Evolutionary conservation across 2,888 invertebrate species (phyloP).

Genomic region (Therioaphis trifolii): DNA sequence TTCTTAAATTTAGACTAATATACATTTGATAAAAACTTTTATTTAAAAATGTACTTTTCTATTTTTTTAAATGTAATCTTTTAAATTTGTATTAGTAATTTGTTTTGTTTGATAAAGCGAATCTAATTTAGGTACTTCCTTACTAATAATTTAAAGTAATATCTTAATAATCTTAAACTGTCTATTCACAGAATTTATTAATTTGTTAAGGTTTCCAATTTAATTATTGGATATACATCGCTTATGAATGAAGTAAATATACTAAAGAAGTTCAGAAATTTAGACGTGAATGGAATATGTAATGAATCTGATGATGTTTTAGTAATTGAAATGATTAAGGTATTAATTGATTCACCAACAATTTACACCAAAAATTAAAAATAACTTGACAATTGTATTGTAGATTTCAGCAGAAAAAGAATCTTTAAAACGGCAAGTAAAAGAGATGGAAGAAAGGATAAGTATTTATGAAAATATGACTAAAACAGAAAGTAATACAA

Average conservation of each 20-base stretch:
- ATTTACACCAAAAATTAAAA: not conserved
- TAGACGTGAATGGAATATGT: slow-evolving; percentile 65
- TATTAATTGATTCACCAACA: slow-evolving; percentile 58
- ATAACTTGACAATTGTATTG: too few species aligned
- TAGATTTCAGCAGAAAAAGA: slow-evolving; percentile 68
- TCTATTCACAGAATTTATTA: too few species aligned
- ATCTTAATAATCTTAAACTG: too few species aligned
- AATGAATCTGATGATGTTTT: slow-evolving; percentile 66
- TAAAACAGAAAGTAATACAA: slow-evolving; percentile 40
- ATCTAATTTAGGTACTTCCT: too few species aligned
- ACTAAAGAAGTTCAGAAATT: slow-evolving; percentile 67
- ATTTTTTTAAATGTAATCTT: too few species aligned
- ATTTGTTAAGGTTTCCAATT: slow-evolving; percentile 69
- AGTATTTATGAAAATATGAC: slow-evolving; percentile 31
- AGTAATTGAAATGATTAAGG: slow-evolving; percentile 68
- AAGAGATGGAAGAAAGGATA: slow-evolving; percentile 69
- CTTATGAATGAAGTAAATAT: slow-evolving; percentile 70
- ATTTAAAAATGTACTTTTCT: too few species aligned
- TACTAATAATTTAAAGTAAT: too few species aligned
- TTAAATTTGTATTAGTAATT: too few species aligned
- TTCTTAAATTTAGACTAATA: too few species aligned
- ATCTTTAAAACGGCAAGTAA: slow-evolving; percentile 68
- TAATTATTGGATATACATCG: slow-evolving; percentile 70
- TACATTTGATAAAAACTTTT: too few species aligned
- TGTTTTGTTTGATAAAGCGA: too few species aligned